Percentiles rank a stretch among this genome's conserved stretches.
phyloP scores from a whole-genome alignment of 2,113 vertebrate genomes.

The Rhea americana region DNA sequence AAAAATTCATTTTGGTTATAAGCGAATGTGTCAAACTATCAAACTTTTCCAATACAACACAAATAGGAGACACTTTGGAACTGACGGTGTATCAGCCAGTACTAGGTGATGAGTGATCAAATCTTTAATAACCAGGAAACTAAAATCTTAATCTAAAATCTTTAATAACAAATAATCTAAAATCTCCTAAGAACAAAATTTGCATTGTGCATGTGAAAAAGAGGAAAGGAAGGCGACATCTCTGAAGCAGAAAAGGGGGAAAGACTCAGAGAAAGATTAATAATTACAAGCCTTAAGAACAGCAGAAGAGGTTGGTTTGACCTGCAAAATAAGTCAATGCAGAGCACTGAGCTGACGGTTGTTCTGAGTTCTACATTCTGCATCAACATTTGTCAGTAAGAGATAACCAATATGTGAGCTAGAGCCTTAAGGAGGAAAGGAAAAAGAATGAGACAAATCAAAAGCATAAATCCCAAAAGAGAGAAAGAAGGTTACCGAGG shows the following conservation, averaged over 20 bases:
- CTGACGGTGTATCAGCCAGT: background rate
- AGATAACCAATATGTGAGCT: background rate
- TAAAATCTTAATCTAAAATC: constrained; percentile 59
- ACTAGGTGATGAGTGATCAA: constrained; percentile 19
- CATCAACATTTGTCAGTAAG: background rate
- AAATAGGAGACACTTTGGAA: background rate
- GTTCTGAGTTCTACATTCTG: background rate
- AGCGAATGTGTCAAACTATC: constrained; percentile 21
- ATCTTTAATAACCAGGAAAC: constrained; percentile 59
- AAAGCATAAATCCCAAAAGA: background rate
- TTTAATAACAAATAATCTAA: constrained; percentile 62
- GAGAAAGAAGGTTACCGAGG: background rate
- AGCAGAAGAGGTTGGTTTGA: background rate
- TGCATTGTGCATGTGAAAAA: background rate
- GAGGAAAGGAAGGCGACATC: background rate
- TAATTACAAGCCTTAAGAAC: background rate
- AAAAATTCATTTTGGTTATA: constrained; percentile 41
- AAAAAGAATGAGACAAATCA: background rate
- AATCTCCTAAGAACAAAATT: constrained; percentile 26
- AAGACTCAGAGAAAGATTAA: background rate
- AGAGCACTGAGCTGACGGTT: background rate
- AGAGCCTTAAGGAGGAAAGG: background rate
- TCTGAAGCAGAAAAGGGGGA: background rate
- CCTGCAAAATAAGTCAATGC: background rate
- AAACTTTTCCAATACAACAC: constrained; percentile 38